Evolutionary conservation across 2,113 vertebrate species (phyloP).

Genomic region (Actenoides lindsayi): DNA sequence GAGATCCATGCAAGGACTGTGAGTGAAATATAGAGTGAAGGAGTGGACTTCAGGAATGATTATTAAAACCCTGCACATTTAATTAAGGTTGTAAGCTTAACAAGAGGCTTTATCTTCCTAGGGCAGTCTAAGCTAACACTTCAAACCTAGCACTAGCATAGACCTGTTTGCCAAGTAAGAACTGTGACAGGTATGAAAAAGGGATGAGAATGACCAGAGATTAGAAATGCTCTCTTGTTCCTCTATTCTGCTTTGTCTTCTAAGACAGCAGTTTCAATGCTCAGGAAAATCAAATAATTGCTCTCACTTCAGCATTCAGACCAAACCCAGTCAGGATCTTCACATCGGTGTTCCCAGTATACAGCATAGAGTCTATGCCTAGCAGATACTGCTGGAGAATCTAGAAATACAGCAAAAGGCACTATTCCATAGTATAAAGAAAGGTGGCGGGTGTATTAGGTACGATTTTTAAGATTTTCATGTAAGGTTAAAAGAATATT

Average conservation of each 20-base stretch:
- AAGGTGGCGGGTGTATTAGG: background rate
- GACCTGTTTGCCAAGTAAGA: background rate
- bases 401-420: background rate
- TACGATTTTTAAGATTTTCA: background rate
- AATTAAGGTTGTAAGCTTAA: background rate
- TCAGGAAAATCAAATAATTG: background rate
- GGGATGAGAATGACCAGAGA: background rate
- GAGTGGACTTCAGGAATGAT: background rate
- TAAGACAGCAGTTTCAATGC: background rate
- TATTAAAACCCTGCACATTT: fast-evolving
- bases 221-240: background rate
- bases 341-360: background rate
- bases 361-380: background rate
- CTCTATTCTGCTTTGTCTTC: background rate
- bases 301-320: background rate
- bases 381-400: background rate
- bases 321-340: background rate
- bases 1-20: background rate
- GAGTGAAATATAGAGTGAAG: background rate
- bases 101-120: background rate
- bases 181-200: background rate
- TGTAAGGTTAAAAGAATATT: background rate
- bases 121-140: background rate
- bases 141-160: background rate
- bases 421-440: background rate